Base-by-base conservation (phyloP, 2,797 vertebrate species). In the Enteromius unitaeniatus region DNA sequence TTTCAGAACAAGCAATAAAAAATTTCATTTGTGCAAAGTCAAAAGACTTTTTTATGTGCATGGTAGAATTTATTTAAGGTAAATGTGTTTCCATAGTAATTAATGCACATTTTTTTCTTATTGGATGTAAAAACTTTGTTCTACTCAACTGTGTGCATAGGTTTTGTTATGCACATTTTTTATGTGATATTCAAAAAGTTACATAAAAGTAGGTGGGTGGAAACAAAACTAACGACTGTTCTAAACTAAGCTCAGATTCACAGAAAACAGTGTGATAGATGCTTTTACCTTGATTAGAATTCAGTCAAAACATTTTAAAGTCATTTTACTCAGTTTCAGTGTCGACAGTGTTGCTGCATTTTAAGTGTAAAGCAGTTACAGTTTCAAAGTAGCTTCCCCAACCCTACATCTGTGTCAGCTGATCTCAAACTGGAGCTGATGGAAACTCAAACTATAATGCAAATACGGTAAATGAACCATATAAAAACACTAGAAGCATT, bases 361-460 rank as follows among this genome's bases (percentile, higher is more conserved):
- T 55, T 23, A 75, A 6, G 0, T 55, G 11, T 8, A 62, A 64
- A 47, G 8, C 40, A 62, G 55, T 62, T 45, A 17, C n/a, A 31
- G 26, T 58, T 73, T 51, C 9, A 11, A 74, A 49, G 28, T 19
- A 31, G 21, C 31, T 26, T 60, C 14, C 7, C 21, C 37, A 78
- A 45, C 11, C n/a, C 6, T 4, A n/a, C 55, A 47, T 78, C 55
- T 62, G 8, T 62, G 15, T 15, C 40, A 42, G 5, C 40, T 62
- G 75, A 78, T 62, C 75, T 78, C 55, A 26, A 13, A 64, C 23
- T 62, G 58, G n/a, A 78, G 77, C 77, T 79, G 77, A 79, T 34
- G 13, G 45, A 79, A 67, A 67, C 75, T 45, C 40, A 42, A 34
- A 42, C 74, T 60, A 26, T 62, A 62, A 26, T 78, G 40, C 40